Evolutionary conservation across 2,113 vertebrate genomes (phyloP), one percentile per base, ranked within the genome.

Genomic region (Aegithalos caudatus): DNA sequence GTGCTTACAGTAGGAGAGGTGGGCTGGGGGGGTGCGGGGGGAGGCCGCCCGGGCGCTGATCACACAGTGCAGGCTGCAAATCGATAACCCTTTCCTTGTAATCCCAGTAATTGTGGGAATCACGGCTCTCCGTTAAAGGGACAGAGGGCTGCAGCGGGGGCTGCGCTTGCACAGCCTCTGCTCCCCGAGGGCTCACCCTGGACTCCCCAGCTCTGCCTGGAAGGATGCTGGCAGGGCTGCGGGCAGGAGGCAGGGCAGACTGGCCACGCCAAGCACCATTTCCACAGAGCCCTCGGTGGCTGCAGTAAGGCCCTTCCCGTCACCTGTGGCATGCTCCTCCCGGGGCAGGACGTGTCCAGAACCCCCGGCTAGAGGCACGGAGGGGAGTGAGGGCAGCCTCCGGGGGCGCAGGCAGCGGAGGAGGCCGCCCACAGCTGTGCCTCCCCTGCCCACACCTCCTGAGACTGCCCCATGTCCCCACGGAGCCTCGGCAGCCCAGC

Each of bases 31-130:
- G 11, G 57, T 62, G 78, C 77, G 81, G 61, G n/a, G 38, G 94
- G 86, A 37, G 57, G 81, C 84, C 25, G 92, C 97, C 92, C 19
- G 72, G 95, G 74, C 85, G 94, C 97, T 94, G 97, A 96, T 97
- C 97, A 96, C 96, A 96, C 98, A 96, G 96, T 45, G 95, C 97
- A 83, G 97, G 94, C 98, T 98, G 96, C 95, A 61, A 97, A 98
- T 98, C 98, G 96, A 98, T 98, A 98, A 97, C 96, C 93, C 95
- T 94, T 96, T 97, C 97, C 92, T 97, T 97, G 98, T 98, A 98
- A 98, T 98, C 97, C 97, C 97, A 92, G 98, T 98, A 98, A 98
- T 98, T 98, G 98, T 96, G 97, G 97, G 97, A 97, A 98, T 97
- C 96, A 90, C 95, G 83, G 98, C 95, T 97, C 97, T 97, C 98